These are phyloP conservation scores for Parnassius orleans DNA, from an alignment of 2,888 invertebrate species.

Conservation along the genomic window DNA sequence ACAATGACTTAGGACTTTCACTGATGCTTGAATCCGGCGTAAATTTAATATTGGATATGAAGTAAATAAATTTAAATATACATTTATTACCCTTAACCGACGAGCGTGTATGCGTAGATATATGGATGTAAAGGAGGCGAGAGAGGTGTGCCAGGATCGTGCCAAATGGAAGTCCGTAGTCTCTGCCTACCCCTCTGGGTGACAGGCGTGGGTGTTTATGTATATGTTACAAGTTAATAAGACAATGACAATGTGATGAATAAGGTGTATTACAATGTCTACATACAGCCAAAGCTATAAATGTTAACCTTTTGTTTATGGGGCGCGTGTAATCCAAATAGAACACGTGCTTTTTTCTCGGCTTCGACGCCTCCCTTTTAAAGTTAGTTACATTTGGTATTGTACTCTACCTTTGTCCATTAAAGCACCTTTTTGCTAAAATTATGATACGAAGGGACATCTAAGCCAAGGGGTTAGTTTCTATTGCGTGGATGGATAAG, in stretches of 20 bases:
- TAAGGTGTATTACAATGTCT: constrained; percentile 18
- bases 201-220: too few relatives aligned
- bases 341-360: constrained; percentile 80
- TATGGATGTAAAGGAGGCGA: too few relatives aligned
- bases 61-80: too few relatives aligned
- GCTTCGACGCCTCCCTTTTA: constrained; percentile 49
- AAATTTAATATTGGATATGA: too few relatives aligned
- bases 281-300: constrained; percentile 53
- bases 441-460: constrained; percentile 44
- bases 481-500: constrained; percentile 70
- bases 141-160: too few relatives aligned
- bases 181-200: too few relatives aligned
- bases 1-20: too few relatives aligned
- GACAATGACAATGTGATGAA: constrained; percentile 6
- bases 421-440: constrained; percentile 39
- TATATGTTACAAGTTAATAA: too few relatives aligned
- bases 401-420: constrained; percentile 36
- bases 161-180: too few relatives aligned
- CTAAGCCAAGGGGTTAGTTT: constrained; percentile 67
- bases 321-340: constrained; percentile 76
- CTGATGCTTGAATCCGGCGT: too few relatives aligned
- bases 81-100: too few relatives aligned
- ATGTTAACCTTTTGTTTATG: constrained; percentile 74
- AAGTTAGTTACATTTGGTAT: constrained; percentile 32
- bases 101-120: too few relatives aligned